Conservation (phyloP, 2,113 vertebrate genomes). For the Vulpes ferrilata region DNA sequence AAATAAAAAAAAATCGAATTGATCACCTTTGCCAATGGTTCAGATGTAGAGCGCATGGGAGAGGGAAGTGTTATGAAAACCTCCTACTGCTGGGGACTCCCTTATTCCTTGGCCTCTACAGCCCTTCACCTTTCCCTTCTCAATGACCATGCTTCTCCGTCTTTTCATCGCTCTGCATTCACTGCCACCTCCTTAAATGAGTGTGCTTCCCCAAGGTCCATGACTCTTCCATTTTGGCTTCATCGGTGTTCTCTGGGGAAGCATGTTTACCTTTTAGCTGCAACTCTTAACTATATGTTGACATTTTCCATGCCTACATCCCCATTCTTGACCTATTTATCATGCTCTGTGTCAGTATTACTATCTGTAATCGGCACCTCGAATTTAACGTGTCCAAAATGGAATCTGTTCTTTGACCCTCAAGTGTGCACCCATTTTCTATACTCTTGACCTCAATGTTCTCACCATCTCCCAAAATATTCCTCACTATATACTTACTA, state of each 20-base stretch:
- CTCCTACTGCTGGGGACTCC: not conserved
- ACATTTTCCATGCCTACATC: not conserved
- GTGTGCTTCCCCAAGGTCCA: not conserved
- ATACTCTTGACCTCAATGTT: not conserved
- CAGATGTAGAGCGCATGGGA: not conserved
- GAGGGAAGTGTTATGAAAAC: not conserved
- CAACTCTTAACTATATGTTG: not conserved
- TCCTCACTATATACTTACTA: not conserved
- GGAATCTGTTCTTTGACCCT: not conserved
- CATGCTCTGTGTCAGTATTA: not conserved
- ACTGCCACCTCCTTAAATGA: not conserved
- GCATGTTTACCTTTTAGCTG: not conserved
- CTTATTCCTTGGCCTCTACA: not conserved
- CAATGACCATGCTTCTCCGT: not conserved
- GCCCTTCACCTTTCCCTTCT: not conserved
- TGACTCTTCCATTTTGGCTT: not conserved
- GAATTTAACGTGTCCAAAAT: not conserved
- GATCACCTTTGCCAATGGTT: not conserved
- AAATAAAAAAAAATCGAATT: not conserved
- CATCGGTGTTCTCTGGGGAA: not conserved
- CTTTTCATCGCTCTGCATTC: not conserved
- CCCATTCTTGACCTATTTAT: not conserved
- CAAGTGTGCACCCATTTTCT: not conserved
- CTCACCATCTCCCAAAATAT: not conserved
- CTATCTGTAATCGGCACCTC: too few species aligned